Conservation (phyloP, 2,113 vertebrate species). For the Oreochromis niloticus region DNA sequence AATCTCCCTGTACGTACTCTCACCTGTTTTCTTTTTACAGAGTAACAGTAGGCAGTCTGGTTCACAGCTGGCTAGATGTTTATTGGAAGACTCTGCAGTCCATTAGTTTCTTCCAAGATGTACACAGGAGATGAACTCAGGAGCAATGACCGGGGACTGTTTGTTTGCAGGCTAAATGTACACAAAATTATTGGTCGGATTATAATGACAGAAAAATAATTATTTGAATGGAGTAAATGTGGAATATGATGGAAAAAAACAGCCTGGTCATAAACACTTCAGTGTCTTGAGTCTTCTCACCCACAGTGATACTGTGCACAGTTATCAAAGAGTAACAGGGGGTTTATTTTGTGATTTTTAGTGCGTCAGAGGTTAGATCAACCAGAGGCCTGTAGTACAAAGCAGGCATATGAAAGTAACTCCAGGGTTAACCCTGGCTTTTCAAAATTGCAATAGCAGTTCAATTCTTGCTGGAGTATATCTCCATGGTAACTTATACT, state of each 20-base stretch:
- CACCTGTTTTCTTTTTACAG: background rate
- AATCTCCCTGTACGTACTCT: conserved; percentile 80
- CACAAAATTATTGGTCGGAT: background rate
- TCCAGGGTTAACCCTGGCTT: background rate
- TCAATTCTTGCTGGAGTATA: background rate
- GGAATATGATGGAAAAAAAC: background rate
- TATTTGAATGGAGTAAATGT: background rate
- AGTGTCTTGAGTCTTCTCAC: background rate
- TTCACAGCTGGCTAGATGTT: background rate
- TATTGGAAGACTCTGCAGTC: background rate
- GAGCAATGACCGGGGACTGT: background rate
- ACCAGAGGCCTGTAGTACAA: background rate
- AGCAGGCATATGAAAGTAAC: background rate
- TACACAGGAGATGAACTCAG: background rate
- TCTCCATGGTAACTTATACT: background rate
- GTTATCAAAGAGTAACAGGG: background rate
- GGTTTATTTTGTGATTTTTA: background rate
- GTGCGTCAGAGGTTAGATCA: background rate
- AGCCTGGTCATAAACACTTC: background rate
- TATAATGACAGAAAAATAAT: background rate
- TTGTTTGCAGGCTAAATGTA: background rate
- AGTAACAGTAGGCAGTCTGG: background rate
- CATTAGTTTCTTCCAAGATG: background rate
- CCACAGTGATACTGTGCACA: background rate
- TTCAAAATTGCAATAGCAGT: background rate